phyloP scores from a whole-genome alignment of 2,113 vertebrate species.

The Lichenostomus cassidix region DNA sequence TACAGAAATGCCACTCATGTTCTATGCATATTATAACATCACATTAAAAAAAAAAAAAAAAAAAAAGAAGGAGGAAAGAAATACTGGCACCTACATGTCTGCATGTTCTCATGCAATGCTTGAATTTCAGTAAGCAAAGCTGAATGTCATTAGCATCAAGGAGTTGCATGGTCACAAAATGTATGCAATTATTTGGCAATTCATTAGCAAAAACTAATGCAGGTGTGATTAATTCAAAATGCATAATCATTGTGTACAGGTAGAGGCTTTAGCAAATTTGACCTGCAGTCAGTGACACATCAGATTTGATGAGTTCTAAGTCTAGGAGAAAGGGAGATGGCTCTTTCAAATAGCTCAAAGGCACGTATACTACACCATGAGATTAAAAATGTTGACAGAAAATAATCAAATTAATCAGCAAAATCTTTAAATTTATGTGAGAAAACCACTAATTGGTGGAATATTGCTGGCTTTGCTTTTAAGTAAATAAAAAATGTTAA shows the following conservation, averaged over 20 bases:
- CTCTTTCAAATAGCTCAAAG: not conserved
- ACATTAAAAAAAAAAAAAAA: rapidly evolving
- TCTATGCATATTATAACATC: not conserved
- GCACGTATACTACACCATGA: not conserved
- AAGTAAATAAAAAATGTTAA: not conserved
- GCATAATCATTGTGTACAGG: not conserved
- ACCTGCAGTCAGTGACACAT: not conserved
- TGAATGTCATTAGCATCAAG: not conserved
- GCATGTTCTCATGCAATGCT: not conserved
- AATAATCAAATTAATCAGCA: not conserved
- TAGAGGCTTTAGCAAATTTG: not conserved
- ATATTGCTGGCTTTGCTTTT: not conserved
- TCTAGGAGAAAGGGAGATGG: not conserved
- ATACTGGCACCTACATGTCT: rapidly evolving
- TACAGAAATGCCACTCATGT: not conserved
- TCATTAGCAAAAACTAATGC: not conserved
- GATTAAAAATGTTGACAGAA: not conserved
- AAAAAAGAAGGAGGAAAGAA: too few species aligned
- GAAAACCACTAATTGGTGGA: not conserved
- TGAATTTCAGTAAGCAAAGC: not conserved
- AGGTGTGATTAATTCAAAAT: not conserved
- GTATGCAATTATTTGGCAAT: not conserved
- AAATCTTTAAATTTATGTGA: not conserved
- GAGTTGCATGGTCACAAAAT: not conserved
- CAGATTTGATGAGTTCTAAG: not conserved